phyloP scores from a whole-genome alignment of 30 jellyfish, hydroid and myxozoan species.

The Sanderia malayensis region DNA sequence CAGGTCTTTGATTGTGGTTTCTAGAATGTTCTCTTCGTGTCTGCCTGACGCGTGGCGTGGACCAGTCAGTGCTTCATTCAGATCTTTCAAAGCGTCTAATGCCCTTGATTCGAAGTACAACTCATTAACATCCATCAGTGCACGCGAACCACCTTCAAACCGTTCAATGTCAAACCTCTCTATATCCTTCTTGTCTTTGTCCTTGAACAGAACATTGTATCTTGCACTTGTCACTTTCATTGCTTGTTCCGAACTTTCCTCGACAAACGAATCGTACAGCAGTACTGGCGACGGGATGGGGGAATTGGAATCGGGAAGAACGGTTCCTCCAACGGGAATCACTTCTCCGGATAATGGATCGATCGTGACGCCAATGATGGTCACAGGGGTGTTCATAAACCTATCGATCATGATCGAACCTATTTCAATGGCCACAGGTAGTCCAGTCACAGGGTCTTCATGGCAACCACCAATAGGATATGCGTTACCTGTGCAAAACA shows the following conservation, averaged over 20 bases:
- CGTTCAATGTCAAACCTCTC: constrained; percentile 60
- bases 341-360: constrained; percentile 79
- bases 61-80: constrained; percentile 83
- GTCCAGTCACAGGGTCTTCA: constrained; percentile 72
- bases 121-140: constrained; percentile 87
- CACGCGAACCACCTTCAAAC: constrained; percentile 87
- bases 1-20: constrained; percentile 67
- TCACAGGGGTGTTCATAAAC: constrained; percentile 45
- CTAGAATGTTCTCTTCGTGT: constrained; percentile 89
- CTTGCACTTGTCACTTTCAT: constrained; percentile 90
- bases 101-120: constrained; percentile 78
- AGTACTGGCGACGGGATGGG: constrained; percentile 63
- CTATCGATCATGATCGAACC: constrained; percentile 72
- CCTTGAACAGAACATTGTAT: too few relatives aligned
- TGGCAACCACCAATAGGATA: constrained; percentile 95
- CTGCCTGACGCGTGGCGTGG: constrained; percentile 76
- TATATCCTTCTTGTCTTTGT: too few relatives aligned
- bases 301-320: constrained; percentile 58
- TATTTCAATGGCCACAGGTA: constrained; percentile 83
- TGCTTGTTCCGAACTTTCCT: constrained; percentile 56
- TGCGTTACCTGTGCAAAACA: constrained; percentile 71
- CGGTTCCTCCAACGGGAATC: constrained; percentile 89
- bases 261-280: constrained; percentile 75
- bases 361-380: constrained; percentile 74
- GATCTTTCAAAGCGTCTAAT: constrained; percentile 73